Evolutionary conservation across 2,113 vertebrate genomes (phyloP).

Genomic region (Gymnarchus niloticus): DNA sequence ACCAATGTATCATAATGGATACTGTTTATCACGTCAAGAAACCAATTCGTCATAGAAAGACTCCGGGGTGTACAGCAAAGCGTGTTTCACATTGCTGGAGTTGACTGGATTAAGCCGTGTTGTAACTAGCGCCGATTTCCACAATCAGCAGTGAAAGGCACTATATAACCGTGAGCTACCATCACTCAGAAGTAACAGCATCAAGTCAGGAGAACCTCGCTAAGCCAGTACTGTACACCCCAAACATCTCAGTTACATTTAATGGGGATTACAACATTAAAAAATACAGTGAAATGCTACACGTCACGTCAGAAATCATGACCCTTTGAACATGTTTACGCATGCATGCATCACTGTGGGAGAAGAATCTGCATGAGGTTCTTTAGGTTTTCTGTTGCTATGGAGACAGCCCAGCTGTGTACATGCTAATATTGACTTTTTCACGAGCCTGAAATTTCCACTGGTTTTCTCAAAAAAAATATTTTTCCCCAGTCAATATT

Average conservation of each 20-base stretch:
- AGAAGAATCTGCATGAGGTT: not conserved
- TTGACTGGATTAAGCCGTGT: no score
- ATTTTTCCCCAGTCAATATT: not conserved
- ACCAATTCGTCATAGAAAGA: not conserved
- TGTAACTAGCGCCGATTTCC: no score
- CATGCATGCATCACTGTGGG: not conserved
- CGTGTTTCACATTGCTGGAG: no score
- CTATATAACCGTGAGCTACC: no score
- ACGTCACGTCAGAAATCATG: not conserved
- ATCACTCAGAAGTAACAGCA: no score
- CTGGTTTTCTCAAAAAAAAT: not conserved
- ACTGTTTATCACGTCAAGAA: not conserved
- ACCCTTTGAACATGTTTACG: not conserved
- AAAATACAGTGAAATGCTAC: not conserved
- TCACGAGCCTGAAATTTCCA: not conserved
- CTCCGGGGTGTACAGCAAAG: no score
- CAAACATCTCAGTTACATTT: no score
- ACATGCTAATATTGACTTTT: not conserved
- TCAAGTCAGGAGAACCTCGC: no score
- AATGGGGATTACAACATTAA: not conserved
- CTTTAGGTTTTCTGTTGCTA: not conserved
- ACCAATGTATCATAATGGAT: not conserved
- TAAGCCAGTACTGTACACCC: no score
- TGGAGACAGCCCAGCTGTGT: constrained; percentile 16
- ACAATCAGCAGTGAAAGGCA: no score